Conservation (phyloP, 2,797 vertebrate genomes). For the Oreochromis mossambicus region DNA sequence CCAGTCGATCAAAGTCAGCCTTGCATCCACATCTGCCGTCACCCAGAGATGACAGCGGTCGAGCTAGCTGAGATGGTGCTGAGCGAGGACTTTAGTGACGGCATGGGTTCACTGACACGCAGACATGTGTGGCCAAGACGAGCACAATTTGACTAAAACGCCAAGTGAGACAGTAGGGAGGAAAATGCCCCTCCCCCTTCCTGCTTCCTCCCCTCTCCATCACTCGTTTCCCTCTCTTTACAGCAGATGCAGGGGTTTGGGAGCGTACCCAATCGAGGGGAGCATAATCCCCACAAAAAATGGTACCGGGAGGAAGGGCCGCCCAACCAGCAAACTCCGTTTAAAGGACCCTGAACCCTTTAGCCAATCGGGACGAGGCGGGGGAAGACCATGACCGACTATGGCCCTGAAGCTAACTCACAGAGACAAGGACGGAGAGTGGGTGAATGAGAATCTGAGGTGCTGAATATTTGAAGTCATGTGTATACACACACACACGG, state of each 20-base stretch:
- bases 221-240: neutral
- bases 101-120: constrained; percentile 1
- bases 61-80: neutral
- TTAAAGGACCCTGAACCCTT: constrained; percentile 27
- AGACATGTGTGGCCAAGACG: constrained; percentile 35
- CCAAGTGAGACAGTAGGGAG: constrained; percentile 17
- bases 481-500: neutral
- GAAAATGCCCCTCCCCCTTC: constrained; percentile 55
- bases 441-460: constrained; percentile 21
- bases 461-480: constrained; percentile 55
- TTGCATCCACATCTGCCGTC: neutral
- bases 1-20: neutral
- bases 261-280: constrained; percentile 67
- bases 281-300: constrained; percentile 64
- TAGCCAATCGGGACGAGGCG: constrained; percentile 42
- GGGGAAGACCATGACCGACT: constrained; percentile 19
- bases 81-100: neutral
- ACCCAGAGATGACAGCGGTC: neutral
- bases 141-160: constrained; percentile 43
- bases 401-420: constrained; percentile 21
- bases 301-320: constrained; percentile 39
- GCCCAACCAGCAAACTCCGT: constrained; percentile 37
- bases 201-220: constrained; percentile 1
- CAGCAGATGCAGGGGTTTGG: constrained; percentile 60
- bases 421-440: constrained; percentile 25